Conservation (phyloP, 2,888 invertebrate species). For the Tortricodes alternella region DNA sequence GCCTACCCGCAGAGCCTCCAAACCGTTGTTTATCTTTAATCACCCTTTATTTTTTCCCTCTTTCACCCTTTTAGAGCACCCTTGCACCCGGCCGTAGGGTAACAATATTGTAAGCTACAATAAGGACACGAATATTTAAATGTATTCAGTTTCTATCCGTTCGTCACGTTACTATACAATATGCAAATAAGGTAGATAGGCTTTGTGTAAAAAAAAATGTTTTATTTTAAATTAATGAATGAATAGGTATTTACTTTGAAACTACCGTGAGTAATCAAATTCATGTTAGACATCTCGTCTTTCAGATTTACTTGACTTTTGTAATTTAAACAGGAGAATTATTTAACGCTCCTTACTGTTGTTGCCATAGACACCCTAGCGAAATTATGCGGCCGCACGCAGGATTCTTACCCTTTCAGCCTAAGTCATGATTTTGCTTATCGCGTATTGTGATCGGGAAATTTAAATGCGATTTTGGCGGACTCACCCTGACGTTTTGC, state of each 20-base stretch:
- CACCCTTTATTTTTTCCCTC: slow-evolving; percentile 71
- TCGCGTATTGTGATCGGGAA: slow-evolving; percentile 71
- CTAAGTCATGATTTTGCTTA: slow-evolving; percentile 80
- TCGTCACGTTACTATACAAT: too few relatives aligned
- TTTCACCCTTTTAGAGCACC: slow-evolving; percentile 58
- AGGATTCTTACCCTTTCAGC: slow-evolving; percentile 75
- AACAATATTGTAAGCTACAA: slow-evolving; percentile 58
- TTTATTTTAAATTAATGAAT: too few relatives aligned
- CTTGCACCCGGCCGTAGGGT: slow-evolving; percentile 59
- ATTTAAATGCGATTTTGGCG: slow-evolving; percentile 77
- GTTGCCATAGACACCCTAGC: slow-evolving; percentile 55
- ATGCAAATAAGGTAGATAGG: too few relatives aligned
- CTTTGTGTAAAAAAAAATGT: too few relatives aligned
- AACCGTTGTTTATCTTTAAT: slow-evolving; percentile 79
- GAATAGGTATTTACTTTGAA: too few relatives aligned
- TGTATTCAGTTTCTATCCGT: not conserved
- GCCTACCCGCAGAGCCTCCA: slow-evolving; percentile 52
- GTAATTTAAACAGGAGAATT: not conserved
- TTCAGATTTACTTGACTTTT: not conserved
- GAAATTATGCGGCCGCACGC: slow-evolving; percentile 79
- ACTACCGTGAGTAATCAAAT: too few relatives aligned
- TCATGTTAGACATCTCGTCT: too few relatives aligned
- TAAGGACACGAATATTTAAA: slow-evolving; percentile 46
- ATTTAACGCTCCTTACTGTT: slow-evolving; percentile 24
- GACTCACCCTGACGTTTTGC: slow-evolving; percentile 59